phyloP scores from a whole-genome alignment of 2,113 vertebrate species.

The Oreochromis aureus region DNA sequence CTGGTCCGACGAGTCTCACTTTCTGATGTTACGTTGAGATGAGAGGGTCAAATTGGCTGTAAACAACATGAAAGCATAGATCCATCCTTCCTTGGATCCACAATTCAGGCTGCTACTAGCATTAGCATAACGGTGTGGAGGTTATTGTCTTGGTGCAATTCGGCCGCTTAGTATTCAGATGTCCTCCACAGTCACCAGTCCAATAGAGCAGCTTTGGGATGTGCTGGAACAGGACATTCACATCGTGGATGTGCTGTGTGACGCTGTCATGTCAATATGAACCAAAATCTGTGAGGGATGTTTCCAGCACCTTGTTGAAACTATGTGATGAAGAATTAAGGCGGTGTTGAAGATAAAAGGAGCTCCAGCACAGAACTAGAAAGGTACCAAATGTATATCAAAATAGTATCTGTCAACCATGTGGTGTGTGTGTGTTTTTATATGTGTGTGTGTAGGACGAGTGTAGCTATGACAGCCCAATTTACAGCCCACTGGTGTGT shows the following conservation, averaged over 20 bases:
- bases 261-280: not conserved
- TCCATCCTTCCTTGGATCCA: accelerated
- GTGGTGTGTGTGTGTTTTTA: not conserved
- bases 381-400: not conserved
- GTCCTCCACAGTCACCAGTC: not conserved
- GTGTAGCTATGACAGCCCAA: conserved; percentile 17
- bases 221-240: not conserved
- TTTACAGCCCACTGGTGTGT: conserved; percentile 60
- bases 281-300: not conserved
- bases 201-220: not conserved
- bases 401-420: not conserved
- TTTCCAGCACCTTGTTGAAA: not conserved
- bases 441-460: not conserved
- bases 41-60: not conserved
- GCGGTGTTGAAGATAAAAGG: not conserved
- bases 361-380: not conserved
- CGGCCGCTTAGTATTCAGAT: not conserved
- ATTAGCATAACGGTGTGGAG: not conserved
- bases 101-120: not conserved
- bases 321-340: not conserved
- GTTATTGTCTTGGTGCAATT: not conserved
- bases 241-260: not conserved
- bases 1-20: not conserved
- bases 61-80: not conserved
- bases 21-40: not conserved